These are phyloP conservation scores for Nomada lathburiana DNA, from an alignment of 2,888 invertebrate species.

Conservation along the genomic window DNA sequence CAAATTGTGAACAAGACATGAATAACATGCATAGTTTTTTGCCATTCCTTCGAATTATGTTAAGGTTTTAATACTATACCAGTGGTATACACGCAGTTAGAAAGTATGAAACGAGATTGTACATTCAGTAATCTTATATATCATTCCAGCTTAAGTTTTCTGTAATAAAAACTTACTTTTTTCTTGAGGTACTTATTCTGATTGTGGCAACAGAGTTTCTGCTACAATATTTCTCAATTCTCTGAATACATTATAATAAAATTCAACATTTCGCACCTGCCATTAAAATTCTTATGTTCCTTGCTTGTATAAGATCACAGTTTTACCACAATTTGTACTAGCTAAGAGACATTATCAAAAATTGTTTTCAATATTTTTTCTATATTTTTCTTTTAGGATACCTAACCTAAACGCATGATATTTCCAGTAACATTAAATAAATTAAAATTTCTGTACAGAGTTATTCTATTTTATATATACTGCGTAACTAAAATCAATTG, in stretches of 20 bases:
- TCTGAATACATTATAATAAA: too few species aligned
- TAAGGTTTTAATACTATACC: background rate
- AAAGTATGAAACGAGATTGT: background rate
- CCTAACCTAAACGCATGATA: background rate
- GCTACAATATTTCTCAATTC: too few species aligned
- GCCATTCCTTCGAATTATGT: background rate
- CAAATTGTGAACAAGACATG: background rate
- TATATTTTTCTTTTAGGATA: background rate
- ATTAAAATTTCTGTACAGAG: background rate
- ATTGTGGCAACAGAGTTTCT: too few species aligned
- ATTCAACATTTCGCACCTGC: too few species aligned
- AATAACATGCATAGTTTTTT: background rate
- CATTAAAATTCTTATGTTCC: too few species aligned
- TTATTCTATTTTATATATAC: background rate
- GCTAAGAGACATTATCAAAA: background rate
- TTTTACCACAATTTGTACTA: background rate
- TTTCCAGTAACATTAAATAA: background rate
- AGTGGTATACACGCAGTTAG: background rate
- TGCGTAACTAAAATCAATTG: background rate
- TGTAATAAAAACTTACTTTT: background rate
- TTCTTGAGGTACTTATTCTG: too few species aligned
- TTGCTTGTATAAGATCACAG: too few species aligned
- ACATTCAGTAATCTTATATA: background rate
- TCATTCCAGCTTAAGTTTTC: slow-evolving; percentile 5
- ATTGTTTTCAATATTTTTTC: background rate